Conservation (phyloP, 2,888 invertebrate genomes). For the Ectemnius lituratus region DNA sequence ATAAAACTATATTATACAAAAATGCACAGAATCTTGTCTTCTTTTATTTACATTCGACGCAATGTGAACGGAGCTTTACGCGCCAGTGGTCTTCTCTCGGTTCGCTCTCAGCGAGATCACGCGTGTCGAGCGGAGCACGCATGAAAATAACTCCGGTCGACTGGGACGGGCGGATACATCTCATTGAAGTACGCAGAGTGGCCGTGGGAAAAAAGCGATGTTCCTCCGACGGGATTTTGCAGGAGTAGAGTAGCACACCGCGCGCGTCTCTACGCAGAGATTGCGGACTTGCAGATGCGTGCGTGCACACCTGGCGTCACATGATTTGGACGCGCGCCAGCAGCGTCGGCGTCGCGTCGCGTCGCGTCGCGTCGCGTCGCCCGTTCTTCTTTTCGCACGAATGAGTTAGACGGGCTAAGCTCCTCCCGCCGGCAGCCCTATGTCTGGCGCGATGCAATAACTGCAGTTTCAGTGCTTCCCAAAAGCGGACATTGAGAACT, state of each 20-base stretch:
- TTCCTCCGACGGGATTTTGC: too few species aligned
- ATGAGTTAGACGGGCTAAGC: not conserved
- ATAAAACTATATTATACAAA: too few species aligned
- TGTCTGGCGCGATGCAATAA: too few species aligned
- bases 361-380: slow-evolving; percentile 5
- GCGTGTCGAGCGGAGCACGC: slow-evolving; percentile 27
- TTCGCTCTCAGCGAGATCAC: slow-evolving; percentile 5
- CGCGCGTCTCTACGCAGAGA: too few species aligned
- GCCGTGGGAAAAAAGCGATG: slow-evolving; percentile 30
- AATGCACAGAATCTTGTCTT: too few species aligned
- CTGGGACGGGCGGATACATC: slow-evolving; percentile 47
- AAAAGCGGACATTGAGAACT: too few species aligned
- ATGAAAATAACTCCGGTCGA: slow-evolving; percentile 48
- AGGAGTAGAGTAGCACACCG: too few species aligned
- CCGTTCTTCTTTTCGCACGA: not conserved
- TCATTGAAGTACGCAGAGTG: slow-evolving; percentile 56
- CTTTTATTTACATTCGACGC: too few species aligned
- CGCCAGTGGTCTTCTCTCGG: slow-evolving; percentile 14
- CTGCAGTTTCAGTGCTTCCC: too few species aligned
- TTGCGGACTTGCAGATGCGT: too few species aligned
- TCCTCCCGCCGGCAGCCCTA: too few species aligned
- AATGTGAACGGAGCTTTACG: slow-evolving; percentile 10
- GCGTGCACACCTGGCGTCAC: slow-evolving; percentile 50
- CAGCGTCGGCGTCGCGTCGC: slow-evolving; percentile 10
- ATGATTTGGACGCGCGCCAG: slow-evolving; percentile 57